These are phyloP conservation scores for Bothrops jararaca DNA, from an alignment of 2,113 vertebrate genomes.

Conservation along the genomic window DNA sequence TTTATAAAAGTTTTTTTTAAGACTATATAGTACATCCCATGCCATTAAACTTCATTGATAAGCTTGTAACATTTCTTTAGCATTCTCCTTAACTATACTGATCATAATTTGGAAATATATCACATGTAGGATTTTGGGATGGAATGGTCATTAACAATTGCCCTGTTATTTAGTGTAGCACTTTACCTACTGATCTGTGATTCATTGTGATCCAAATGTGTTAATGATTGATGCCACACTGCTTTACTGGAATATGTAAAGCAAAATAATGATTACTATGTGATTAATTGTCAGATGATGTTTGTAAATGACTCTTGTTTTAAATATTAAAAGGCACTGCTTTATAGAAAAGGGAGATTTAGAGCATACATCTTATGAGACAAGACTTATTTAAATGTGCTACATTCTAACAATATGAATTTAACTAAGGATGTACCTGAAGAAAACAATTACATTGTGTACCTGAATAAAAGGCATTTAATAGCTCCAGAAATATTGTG, in stretches of 20 bases:
- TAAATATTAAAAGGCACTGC: neutral
- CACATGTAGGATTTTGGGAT: neutral
- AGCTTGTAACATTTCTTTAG: neutral
- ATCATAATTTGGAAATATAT: neutral
- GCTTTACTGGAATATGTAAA: conserved; percentile 30
- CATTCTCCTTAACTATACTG: neutral
- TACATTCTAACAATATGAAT: neutral
- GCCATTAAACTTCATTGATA: neutral
- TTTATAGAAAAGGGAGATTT: conserved; percentile 3
- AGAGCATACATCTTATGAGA: neutral
- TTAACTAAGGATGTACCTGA: neutral
- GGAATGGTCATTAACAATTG: neutral
- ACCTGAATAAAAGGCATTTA: conserved; percentile 4
- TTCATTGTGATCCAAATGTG: conserved; percentile 6
- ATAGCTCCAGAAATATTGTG: neutral
- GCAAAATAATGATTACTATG: neutral
- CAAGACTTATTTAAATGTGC: conserved; percentile 16
- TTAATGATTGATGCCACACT: neutral
- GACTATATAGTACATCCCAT: neutral
- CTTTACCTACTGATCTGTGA: neutral
- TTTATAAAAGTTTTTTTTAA: neutral
- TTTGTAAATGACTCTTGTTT: neutral
- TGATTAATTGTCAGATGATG: conserved; percentile 22
- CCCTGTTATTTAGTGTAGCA: neutral
- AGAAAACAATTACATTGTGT: neutral